Evolutionary conservation across 2,888 invertebrate species (phyloP).

Genomic region (Eupithecia insigniata): DNA sequence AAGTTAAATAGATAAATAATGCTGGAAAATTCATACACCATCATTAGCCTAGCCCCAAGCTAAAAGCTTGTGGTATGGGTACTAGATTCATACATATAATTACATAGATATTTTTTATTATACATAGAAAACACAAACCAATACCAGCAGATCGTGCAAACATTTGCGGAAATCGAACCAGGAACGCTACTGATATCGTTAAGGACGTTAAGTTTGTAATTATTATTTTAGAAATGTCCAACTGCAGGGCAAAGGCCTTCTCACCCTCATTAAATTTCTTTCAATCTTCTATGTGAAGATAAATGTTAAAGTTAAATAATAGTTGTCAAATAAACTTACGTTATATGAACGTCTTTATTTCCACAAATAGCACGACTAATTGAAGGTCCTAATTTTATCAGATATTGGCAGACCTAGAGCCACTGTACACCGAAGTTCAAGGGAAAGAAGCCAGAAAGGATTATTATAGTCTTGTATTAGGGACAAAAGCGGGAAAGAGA

Average conservation of each 20-base stretch:
- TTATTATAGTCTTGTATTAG: too few relatives aligned
- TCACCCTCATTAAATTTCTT: not conserved
- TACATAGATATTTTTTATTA: not conserved
- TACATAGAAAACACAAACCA: not conserved
- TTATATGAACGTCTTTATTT: too few relatives aligned
- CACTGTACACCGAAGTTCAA: too few relatives aligned
- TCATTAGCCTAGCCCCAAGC: not conserved
- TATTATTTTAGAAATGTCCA: not conserved
- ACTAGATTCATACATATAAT: not conserved
- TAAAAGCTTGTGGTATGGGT: not conserved
- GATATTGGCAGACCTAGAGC: too few relatives aligned
- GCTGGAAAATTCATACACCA: not conserved
- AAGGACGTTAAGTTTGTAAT: not conserved
- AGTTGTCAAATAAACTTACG: not conserved
- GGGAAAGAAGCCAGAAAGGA: too few relatives aligned
- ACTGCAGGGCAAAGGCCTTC: not conserved
- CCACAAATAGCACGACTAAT: too few relatives aligned
- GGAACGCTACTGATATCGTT: not conserved
- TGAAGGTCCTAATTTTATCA: too few relatives aligned
- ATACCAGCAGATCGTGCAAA: too few relatives aligned
- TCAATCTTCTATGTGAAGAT: not conserved
- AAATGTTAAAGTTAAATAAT: not conserved
- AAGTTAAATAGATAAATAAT: not conserved
- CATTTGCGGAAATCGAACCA: too few relatives aligned
- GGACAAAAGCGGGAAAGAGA: not conserved